A percentile compares a stretch with the other conserved stretches of the same genome.
Conservation (phyloP, 2,797 vertebrate species). For the Varecia variegata region DNA sequence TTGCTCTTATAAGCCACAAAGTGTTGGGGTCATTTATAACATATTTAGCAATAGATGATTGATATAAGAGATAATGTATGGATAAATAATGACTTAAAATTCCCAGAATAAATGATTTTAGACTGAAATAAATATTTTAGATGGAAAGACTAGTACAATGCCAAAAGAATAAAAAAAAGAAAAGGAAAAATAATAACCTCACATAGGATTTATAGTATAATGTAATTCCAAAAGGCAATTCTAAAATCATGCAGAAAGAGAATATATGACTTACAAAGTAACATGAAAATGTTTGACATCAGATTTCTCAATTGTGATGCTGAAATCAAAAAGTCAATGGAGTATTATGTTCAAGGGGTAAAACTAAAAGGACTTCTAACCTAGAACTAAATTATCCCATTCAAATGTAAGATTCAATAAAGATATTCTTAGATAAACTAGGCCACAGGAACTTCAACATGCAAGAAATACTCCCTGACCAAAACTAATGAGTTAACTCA, state of each 20-base stretch:
- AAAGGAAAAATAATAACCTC: neutral
- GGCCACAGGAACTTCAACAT: neutral
- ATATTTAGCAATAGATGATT: neutral
- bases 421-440: neutral
- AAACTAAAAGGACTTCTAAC: neutral
- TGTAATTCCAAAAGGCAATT: neutral
- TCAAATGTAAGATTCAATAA: neutral
- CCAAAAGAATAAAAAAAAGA: neutral
- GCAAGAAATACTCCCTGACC: neutral
- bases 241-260: neutral
- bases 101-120: neutral
- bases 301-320: neutral
- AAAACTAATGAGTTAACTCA: neutral
- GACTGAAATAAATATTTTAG: neutral
- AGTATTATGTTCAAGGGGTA: neutral
- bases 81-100: conserved; percentile 2
- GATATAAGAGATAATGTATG: neutral
- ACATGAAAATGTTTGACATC: neutral
- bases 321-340: neutral
- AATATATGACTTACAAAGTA: neutral
- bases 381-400: neutral
- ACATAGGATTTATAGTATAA: neutral
- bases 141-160: neutral
- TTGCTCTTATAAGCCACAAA: neutral
- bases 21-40: neutral